Conservation (phyloP, 2,113 vertebrate species). For the Bufo bufo region DNA sequence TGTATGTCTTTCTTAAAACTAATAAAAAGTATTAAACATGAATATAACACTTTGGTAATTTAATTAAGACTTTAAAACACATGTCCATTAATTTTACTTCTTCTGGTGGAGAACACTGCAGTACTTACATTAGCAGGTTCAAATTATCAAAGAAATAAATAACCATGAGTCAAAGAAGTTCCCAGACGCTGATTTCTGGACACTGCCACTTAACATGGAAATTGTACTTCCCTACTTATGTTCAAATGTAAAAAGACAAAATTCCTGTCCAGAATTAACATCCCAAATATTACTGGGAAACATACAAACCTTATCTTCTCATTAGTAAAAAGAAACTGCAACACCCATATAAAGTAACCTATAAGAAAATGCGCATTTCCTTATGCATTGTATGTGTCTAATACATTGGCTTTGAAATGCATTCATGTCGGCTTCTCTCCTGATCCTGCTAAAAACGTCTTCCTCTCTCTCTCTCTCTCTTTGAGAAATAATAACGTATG, state of each 20-base stretch:
- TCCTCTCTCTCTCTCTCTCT: conserved; percentile 83
- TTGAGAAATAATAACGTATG: conserved; percentile 87
- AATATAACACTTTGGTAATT: conserved; percentile 11
- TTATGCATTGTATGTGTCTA: conserved; percentile 61
- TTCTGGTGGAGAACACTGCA: background rate
- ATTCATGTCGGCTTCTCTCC: conserved; percentile 76
- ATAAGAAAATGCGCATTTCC: conserved; percentile 61
- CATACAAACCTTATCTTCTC: conserved; percentile 60
- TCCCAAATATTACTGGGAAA: conserved; percentile 71
- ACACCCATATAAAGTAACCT: conserved; percentile 61
- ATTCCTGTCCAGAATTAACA: conserved; percentile 23
- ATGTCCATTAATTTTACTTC: background rate
- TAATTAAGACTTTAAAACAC: background rate
- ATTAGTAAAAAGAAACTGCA: conserved; percentile 65
- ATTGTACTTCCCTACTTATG: background rate
- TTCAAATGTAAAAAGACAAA: background rate
- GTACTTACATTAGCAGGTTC: background rate
- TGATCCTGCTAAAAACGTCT: conserved; percentile 89
- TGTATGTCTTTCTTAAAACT: too few relatives aligned
- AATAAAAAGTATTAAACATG: too few relatives aligned
- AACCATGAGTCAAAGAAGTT: background rate
- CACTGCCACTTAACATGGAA: background rate
- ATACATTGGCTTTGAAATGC: conserved; percentile 28
- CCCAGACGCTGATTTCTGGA: background rate
- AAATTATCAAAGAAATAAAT: background rate